A percentile compares a stretch with the other conserved stretches of the same genome.
phyloP scores from a whole-genome alignment of 2,113 vertebrate genomes.

The Cervus canadensis region DNA sequence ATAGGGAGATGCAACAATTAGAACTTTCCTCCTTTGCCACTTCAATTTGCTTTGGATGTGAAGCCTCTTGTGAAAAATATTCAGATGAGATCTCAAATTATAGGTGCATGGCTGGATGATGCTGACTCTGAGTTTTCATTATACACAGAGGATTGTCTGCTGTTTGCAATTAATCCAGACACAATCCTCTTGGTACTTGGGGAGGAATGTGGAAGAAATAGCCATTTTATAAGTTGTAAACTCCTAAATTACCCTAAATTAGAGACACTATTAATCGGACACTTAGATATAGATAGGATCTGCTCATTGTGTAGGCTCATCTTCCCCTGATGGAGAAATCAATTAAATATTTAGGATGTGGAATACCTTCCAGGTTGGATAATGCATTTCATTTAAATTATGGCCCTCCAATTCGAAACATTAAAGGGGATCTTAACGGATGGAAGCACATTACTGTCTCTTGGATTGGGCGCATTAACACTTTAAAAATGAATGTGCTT shows the following conservation, averaged over 20 bases:
- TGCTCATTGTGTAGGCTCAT: conserved; percentile 61
- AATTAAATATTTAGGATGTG: conserved; percentile 70
- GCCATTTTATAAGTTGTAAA: conserved; percentile 77
- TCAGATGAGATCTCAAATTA: conserved; percentile 51
- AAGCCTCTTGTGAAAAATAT: conserved; percentile 55
- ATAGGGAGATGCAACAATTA: conserved; percentile 57
- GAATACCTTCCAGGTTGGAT: conserved; percentile 69
- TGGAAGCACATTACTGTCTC: conserved; percentile 63
- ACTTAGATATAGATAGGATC: conserved; percentile 64
- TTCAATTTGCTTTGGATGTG: conserved; percentile 50
- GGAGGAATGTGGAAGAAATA: conserved; percentile 69
- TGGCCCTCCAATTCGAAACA: conserved; percentile 51
- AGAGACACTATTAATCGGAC: conserved; percentile 61
- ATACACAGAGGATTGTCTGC: conserved; percentile 60
- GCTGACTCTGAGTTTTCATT: conserved; percentile 17
- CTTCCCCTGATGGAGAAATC: conserved; percentile 66
- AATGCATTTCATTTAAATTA: conserved; percentile 74
- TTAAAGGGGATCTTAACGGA: conserved; percentile 66
- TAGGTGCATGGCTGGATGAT: conserved; percentile 62
- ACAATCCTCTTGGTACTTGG: conserved; percentile 65
- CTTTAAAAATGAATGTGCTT: conserved; percentile 68
- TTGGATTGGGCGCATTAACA: conserved; percentile 46
- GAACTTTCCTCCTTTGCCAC: conserved; percentile 8
- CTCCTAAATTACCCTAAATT: conserved; percentile 76
- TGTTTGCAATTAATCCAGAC: conserved; percentile 77